phyloP scores from a whole-genome alignment of 2,888 invertebrate species.

The Lamellibrachia satsuma region DNA sequence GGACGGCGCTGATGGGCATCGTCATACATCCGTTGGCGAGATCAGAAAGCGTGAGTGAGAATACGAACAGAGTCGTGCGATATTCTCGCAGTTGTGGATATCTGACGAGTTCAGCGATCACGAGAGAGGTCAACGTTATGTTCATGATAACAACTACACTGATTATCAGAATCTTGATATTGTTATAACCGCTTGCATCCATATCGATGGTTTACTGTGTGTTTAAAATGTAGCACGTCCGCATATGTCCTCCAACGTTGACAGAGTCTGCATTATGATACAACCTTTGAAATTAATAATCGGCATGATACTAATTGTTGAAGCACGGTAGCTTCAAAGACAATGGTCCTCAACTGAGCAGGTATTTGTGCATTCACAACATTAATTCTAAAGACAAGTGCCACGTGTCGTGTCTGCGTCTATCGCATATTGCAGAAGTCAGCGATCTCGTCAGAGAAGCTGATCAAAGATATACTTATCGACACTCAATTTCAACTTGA shows the following conservation, averaged over 20 bases:
- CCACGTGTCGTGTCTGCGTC: not conserved
- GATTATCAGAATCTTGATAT: not conserved
- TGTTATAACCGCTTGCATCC: not conserved
- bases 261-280: not conserved
- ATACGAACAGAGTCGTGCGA: slow-evolving; percentile 1
- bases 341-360: no score
- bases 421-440: not conserved
- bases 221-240: not conserved
- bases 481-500: not conserved
- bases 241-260: not conserved
- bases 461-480: not conserved
- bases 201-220: not conserved
- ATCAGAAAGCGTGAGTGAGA: not conserved
- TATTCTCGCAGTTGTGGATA: not conserved
- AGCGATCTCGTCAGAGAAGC: not conserved
- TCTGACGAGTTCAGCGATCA: not conserved
- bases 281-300: no score
- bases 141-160: not conserved
- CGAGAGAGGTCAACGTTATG: not conserved
- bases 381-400: not conserved
- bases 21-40: not conserved
- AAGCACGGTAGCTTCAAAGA: no score
- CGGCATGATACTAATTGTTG: no score
- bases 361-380: not conserved
- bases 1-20: not conserved